These are phyloP conservation scores for Tetranychus truncatus DNA, from an alignment of 2,888 invertebrate species.

Conservation along the genomic window DNA sequence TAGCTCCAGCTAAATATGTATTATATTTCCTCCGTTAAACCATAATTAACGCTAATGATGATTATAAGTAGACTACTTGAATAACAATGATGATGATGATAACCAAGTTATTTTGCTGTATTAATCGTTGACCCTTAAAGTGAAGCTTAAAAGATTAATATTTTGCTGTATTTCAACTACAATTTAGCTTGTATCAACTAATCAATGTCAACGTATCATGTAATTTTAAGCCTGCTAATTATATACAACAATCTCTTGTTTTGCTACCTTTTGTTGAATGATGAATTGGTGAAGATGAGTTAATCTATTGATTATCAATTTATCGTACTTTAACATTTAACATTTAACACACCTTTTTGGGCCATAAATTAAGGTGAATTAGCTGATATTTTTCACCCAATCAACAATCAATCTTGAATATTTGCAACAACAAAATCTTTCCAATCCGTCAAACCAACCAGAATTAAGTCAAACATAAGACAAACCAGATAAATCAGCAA, in stretches of 20 bases:
- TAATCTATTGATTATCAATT: background rate
- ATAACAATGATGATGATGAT: background rate
- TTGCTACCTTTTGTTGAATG: background rate
- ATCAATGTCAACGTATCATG: background rate
- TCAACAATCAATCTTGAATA: background rate
- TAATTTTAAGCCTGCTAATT: background rate
- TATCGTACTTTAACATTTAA: background rate
- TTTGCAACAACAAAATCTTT: background rate
- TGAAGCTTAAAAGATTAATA: background rate
- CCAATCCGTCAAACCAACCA: too few relatives aligned
- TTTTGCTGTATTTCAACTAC: background rate
- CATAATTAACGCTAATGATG: background rate
- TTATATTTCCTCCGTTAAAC: too few relatives aligned
- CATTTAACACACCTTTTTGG: background rate
- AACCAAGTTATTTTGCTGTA: background rate
- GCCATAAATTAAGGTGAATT: background rate
- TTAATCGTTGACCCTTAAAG: too few relatives aligned
- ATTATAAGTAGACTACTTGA: background rate
- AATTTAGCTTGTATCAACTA: background rate
- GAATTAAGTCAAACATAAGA: too few relatives aligned
- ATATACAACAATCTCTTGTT: background rate
- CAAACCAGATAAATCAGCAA: too few relatives aligned
- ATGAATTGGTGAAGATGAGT: background rate
- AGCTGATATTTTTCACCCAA: background rate
- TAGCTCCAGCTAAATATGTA: background rate